Evolutionary conservation across 2,797 vertebrate species (phyloP).

Genomic region (Calcarius lapponicus): DNA sequence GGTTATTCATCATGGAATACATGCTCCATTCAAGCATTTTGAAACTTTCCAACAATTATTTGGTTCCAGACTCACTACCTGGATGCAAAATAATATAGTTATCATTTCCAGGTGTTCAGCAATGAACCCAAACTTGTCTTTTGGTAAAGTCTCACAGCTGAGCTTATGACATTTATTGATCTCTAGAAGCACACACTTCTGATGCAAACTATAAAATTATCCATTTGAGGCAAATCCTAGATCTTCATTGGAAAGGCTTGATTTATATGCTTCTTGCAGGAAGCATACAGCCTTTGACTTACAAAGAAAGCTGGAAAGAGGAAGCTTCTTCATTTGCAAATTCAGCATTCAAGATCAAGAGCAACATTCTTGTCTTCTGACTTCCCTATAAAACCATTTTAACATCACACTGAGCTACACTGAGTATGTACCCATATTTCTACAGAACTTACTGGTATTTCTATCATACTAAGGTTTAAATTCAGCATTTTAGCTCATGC

Average conservation of each 20-base stretch:
- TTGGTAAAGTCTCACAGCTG: not conserved
- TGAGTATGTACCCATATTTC: not conserved
- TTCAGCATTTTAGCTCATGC: not conserved
- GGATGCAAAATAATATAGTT: not conserved
- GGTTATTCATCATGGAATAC: not conserved
- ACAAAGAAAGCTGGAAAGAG: slow-evolving; percentile 1
- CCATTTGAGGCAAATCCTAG: not conserved
- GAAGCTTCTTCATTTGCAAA: not conserved
- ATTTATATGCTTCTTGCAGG: not conserved
- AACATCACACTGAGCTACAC: not conserved
- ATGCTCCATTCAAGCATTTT: not conserved
- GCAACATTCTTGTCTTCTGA: not conserved
- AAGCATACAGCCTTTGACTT: not conserved
- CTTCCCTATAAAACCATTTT: not conserved
- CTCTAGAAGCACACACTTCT: not conserved
- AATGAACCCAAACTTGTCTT: not conserved
- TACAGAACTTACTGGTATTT: not conserved
- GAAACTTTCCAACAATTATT: not conserved
- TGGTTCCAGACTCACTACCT: not conserved
- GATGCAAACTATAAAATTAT: not conserved
- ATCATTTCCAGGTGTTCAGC: not conserved
- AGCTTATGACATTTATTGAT: not conserved
- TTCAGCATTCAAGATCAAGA: not conserved
- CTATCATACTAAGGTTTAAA: not conserved
- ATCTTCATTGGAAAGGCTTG: not conserved